Percentiles rank a stretch among this genome's conserved stretches.
These are phyloP conservation scores for Blennius ocellaris DNA, from an alignment of 2,113 vertebrate species.

Conservation along the genomic window DNA sequence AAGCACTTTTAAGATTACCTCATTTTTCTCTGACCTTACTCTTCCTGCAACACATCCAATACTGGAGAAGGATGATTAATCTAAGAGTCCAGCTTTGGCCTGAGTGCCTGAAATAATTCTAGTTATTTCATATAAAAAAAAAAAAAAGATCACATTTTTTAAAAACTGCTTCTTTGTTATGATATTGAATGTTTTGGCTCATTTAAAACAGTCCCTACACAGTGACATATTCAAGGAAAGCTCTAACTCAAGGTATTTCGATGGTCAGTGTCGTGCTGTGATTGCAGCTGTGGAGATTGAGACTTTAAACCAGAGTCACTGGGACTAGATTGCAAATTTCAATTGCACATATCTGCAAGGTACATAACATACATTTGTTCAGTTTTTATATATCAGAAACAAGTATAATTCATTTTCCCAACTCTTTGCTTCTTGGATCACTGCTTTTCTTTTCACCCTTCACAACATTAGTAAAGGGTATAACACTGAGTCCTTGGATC, in stretches of 20 bases:
- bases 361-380: too few species aligned
- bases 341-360: not conserved
- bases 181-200: constrained; percentile 11
- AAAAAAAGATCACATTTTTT: too few species aligned
- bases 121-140: not conserved
- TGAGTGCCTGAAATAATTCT: not conserved
- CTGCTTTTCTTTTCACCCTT: too few species aligned
- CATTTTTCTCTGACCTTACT: not conserved
- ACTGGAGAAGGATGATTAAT: not conserved
- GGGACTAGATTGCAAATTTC: not conserved
- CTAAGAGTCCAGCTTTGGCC: not conserved
- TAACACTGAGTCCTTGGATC: too few species aligned
- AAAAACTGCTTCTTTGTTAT: constrained; percentile 5
- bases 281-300: not conserved
- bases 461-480: too few species aligned
- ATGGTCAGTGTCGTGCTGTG: not conserved
- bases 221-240: constrained; percentile 7
- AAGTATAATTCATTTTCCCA: too few species aligned
- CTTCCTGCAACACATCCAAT: not conserved
- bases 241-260: not conserved
- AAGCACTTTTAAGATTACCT: constrained; percentile 12
- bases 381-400: too few species aligned
- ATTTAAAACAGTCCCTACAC: constrained; percentile 22
- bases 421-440: too few species aligned
- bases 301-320: not conserved